Conservation (phyloP, 2,113 vertebrate species). For the Alethe diademata region DNA sequence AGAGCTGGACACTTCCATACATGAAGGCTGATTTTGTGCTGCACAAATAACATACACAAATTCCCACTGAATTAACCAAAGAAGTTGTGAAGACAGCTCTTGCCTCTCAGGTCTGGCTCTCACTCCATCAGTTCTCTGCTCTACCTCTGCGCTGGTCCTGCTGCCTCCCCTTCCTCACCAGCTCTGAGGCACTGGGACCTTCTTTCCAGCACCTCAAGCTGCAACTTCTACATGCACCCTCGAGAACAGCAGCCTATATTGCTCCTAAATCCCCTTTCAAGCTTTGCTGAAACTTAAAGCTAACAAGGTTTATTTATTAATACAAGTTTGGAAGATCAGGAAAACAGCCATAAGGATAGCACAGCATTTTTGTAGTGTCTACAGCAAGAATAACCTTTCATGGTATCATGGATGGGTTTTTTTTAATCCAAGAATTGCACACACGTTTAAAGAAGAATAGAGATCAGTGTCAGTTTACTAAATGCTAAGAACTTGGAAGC, state of each 20-base stretch:
- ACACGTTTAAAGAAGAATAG: conserved; percentile 65
- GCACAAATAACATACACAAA: not conserved
- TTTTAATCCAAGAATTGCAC: conserved; percentile 45
- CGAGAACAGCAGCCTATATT: not conserved
- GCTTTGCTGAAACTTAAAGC: not conserved
- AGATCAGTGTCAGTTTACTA: conserved; percentile 77
- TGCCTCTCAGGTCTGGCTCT: not conserved
- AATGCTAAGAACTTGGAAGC: conserved; percentile 72
- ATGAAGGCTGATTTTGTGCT: not conserved
- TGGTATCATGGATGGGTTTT: not conserved
- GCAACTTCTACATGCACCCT: not conserved
- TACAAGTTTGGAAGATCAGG: not conserved
- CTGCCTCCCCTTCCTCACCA: not conserved
- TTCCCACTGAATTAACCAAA: not conserved
- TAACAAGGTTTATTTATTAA: not conserved
- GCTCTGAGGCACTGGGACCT: not conserved
- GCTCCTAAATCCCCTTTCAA: not conserved
- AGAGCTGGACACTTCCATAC: not conserved
- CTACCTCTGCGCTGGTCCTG: rapidly evolving
- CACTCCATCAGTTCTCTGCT: not conserved
- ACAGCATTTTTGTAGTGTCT: not conserved
- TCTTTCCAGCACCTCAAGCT: not conserved
- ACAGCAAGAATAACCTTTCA: conserved; percentile 30
- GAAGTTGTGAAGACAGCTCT: not conserved
- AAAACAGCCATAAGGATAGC: not conserved